These are phyloP conservation scores for Camponotus pennsylvanicus DNA, from an alignment of 1,140 invertebrate genomes.

Conservation along the genomic window DNA sequence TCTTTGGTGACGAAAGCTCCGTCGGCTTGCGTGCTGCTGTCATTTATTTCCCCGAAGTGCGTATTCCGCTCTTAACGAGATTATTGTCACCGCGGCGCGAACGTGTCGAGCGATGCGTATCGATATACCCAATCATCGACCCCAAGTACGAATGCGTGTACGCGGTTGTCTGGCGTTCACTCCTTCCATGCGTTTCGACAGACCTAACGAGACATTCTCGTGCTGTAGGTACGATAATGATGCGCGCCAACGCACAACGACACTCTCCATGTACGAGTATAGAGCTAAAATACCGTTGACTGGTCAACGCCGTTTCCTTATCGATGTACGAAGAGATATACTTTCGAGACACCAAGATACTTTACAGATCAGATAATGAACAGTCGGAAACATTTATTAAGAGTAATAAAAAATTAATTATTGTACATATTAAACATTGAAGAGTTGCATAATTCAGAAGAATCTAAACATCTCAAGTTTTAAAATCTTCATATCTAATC, in stretches of 20 bases:
- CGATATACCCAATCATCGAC: slow-evolving; percentile 71
- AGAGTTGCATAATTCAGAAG: not conserved
- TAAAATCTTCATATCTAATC: not conserved
- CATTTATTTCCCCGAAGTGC: slow-evolving; percentile 71
- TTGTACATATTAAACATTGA: not conserved
- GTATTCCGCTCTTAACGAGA: slow-evolving; percentile 73
- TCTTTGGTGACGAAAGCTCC: slow-evolving; percentile 68
- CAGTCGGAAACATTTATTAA: slow-evolving; percentile 6
- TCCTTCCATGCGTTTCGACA: slow-evolving; percentile 47
- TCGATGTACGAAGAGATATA: slow-evolving; percentile 22
- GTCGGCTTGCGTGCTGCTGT: slow-evolving; percentile 53
- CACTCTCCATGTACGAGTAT: not conserved
- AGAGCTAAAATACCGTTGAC: slow-evolving; percentile 55
- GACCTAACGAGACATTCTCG: slow-evolving; percentile 65
- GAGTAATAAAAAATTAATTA: not conserved
- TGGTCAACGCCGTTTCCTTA: slow-evolving; percentile 24
- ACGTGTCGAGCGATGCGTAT: slow-evolving; percentile 67
- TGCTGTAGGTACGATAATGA: slow-evolving; percentile 52
- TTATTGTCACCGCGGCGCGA: slow-evolving; percentile 71
- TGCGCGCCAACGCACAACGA: slow-evolving; percentile 52
- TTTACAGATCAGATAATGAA: slow-evolving; percentile 9
- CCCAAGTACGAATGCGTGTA: slow-evolving; percentile 54
- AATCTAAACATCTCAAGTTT: not conserved
- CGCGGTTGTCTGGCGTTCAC: slow-evolving; percentile 34
- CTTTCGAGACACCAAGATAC: slow-evolving; percentile 25